A percentile compares a stretch with the other conserved stretches of the same genome.
phyloP scores from a whole-genome alignment of 2,113 vertebrate species.

The Xyrauchen texanus region DNA sequence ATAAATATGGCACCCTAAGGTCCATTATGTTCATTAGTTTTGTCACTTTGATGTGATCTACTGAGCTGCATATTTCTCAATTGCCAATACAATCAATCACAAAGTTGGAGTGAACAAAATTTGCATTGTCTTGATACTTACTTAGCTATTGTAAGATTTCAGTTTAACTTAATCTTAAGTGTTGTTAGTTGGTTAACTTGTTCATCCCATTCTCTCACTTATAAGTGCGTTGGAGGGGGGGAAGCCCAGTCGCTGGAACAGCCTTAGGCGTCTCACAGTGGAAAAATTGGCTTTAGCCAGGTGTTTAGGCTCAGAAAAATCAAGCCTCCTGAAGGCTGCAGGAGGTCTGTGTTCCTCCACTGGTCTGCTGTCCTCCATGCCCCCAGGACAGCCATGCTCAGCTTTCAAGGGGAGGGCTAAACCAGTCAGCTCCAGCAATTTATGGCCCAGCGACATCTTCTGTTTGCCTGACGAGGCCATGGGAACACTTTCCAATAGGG shows the following conservation, averaged over 20 bases:
- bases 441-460: conserved; percentile 39
- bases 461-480: too few species aligned
- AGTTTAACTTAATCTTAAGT: not conserved
- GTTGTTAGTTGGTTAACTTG: not conserved
- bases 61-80: too few species aligned
- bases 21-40: too few species aligned
- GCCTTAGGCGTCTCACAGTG: conserved; percentile 57
- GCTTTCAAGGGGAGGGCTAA: conserved; percentile 54
- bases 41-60: too few species aligned
- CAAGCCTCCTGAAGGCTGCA: not conserved
- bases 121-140: not conserved
- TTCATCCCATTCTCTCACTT: not conserved
- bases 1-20: too few species aligned
- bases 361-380: conserved; percentile 32
- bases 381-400: conserved; percentile 14
- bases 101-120: too few species aligned
- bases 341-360: conserved; percentile 20
- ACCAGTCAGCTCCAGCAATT: conserved; percentile 60
- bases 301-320: conserved; percentile 55
- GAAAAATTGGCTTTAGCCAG: conserved; percentile 54
- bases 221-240: conserved; percentile 7
- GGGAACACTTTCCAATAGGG: too few species aligned
- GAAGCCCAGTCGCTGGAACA: conserved; percentile 55
- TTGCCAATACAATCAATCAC: too few species aligned
- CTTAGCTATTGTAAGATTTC: not conserved